Conservation (phyloP, 2,113 vertebrate genomes). For the Panurus biarmicus region DNA sequence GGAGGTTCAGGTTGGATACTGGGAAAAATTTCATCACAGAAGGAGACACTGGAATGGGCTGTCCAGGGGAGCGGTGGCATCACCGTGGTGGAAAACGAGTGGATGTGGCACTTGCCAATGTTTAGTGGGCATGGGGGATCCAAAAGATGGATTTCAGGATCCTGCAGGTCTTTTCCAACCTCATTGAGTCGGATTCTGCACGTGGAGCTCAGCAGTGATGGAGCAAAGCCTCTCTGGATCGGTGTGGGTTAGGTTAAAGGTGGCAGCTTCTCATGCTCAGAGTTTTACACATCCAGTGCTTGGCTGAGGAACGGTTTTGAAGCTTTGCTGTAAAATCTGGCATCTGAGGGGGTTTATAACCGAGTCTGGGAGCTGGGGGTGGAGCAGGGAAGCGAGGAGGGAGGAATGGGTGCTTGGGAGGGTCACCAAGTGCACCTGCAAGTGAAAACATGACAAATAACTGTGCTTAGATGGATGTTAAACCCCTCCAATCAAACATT, state of each 20-base stretch:
- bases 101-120: neutral
- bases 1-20: neutral
- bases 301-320: neutral
- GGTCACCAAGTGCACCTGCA: neutral
- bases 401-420: neutral
- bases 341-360: neutral
- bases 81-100: accelerated
- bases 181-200: accelerated
- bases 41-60: neutral
- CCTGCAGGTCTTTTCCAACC: neutral
- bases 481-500: neutral
- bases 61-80: neutral
- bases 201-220: accelerated
- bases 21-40: accelerated
- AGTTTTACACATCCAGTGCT: neutral
- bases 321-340: neutral
- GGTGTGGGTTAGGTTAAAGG: accelerated
- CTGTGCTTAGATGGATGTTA: neutral
- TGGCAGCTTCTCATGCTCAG: accelerated
- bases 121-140: neutral
- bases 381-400: neutral
- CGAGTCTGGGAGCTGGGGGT: neutral
- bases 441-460: neutral
- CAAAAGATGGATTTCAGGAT: neutral
- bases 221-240: accelerated